Base-by-base conservation (phyloP, 2,797 vertebrate species). In the Craterocephalus amniculus region DNA sequence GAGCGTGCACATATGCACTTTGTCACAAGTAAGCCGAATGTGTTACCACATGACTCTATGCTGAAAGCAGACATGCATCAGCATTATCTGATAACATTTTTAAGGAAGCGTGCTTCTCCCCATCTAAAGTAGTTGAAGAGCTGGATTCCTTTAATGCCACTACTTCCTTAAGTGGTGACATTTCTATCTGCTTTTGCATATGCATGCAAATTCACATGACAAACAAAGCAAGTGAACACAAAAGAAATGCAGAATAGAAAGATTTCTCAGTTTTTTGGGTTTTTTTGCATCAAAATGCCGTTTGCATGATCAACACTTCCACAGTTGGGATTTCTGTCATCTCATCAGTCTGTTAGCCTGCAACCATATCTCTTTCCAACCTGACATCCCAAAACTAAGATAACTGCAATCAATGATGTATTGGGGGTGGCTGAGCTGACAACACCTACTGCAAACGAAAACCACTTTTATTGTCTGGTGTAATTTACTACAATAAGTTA, bases 81-180 rank as follows among this genome's bases (percentile, higher is more conserved):
- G 36, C 29, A 20, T 36, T 9, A 27, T 72, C 0, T 26, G 22
- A 62, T 29, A 34, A 63, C 3, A 18, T n/a, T 34, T 66, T 67
- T 73, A 13, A 65, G 64, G 59, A 63, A 72, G 22, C 9, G n/a
- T n/a, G 24, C 14, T 20, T 18, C n/a, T 27, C 7, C 43, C 4
- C 70, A 4, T 48, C 5, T 11, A 26, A 48, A 31, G 5, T 2
- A 36, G 20, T 45, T 18, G 20, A 16, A 40, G 0, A 63, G 22
- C 20, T 40, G 9, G 64, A 48, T 40, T 70, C 29, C 7, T 70
- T 24, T 71, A 61, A 59, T 56, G 7, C 14, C 4, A 63, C 72
- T 67, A 83, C 78, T 83, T 80, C 83, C 81, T 77, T 67, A 31
- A 35, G 12, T 13, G 13, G 29, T 8, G 5, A 45, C 5, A 12